phyloP scores from a whole-genome alignment of 2,113 vertebrate species.

The Probosciger aterrimus region DNA sequence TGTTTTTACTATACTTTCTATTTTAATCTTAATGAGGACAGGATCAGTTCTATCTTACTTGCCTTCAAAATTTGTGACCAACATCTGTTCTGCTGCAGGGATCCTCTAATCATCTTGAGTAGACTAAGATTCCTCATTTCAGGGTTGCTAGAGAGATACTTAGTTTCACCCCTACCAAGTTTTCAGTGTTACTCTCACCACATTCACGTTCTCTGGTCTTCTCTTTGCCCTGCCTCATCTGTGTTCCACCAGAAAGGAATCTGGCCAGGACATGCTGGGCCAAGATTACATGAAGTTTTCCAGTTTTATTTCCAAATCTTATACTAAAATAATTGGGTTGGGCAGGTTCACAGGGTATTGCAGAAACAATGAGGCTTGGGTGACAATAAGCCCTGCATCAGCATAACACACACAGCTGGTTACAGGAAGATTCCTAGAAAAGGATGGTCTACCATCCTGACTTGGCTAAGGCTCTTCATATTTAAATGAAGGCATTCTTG shows the following conservation, averaged over 20 bases:
- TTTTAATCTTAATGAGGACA: background rate
- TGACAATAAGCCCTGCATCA: accelerated
- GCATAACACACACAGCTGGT: background rate
- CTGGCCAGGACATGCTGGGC: background rate
- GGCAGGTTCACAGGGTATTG: background rate
- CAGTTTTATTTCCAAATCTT: background rate
- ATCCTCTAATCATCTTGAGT: background rate
- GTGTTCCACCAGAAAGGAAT: background rate
- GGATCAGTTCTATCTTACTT: background rate
- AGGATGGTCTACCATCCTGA: background rate
- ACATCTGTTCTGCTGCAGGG: background rate
- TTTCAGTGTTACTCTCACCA: background rate
- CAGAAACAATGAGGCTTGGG: background rate
- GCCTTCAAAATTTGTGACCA: background rate
- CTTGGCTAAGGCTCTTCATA: background rate
- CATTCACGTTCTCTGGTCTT: background rate
- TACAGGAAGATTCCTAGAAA: background rate
- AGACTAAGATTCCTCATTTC: background rate
- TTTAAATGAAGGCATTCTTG: constrained; percentile 23
- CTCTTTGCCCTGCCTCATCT: background rate
- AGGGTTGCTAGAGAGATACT: background rate
- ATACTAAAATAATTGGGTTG: background rate
- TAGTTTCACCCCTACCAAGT: background rate
- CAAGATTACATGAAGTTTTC: background rate
- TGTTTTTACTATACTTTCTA: background rate